Percentiles rank a stretch among this genome's conserved stretches.
phyloP scores from a whole-genome alignment of 2,888 invertebrate genomes.

The Acutogordius australiensis region DNA sequence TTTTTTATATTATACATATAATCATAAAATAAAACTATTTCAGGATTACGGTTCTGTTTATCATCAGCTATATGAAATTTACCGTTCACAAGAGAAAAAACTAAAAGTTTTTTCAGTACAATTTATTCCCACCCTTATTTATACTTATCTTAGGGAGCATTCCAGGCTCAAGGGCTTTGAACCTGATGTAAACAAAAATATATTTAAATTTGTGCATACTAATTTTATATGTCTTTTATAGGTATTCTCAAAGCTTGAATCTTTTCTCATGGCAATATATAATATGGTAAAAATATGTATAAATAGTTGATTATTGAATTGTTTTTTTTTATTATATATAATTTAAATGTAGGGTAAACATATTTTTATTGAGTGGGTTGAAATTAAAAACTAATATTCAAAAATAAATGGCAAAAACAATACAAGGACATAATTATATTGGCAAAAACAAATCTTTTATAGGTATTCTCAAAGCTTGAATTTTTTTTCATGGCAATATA shows the following conservation, averaged over 20 bases:
- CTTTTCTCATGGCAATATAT: neutral
- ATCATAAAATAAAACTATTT: too few relatives aligned
- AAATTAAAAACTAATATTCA: too few relatives aligned
- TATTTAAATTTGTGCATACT: neutral
- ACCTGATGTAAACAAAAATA: neutral
- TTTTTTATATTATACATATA: too few relatives aligned
- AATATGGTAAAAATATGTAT: neutral
- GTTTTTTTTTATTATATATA: too few relatives aligned
- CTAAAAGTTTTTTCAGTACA: neutral
- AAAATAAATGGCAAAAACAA: too few relatives aligned
- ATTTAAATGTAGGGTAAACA: too few relatives aligned
- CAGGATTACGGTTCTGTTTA: neutral
- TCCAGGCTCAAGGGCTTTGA: conserved; percentile 1
- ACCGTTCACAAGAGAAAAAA: neutral
- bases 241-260: conserved; percentile 6
- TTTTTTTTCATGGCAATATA: neutral
- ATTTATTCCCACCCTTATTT: neutral
- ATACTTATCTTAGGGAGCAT: neutral
- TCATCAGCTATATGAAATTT: neutral
- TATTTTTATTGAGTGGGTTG: too few relatives aligned
- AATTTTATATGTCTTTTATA: neutral
- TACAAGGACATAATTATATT: neutral
- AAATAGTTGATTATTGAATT: too few relatives aligned
- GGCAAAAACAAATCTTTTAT: neutral
- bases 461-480: conserved; percentile 6